Evolutionary conservation across 2,797 vertebrate genomes (phyloP), one percentile per base, ranked within the genome.

Genomic region (Lateolabrax maculatus): DNA sequence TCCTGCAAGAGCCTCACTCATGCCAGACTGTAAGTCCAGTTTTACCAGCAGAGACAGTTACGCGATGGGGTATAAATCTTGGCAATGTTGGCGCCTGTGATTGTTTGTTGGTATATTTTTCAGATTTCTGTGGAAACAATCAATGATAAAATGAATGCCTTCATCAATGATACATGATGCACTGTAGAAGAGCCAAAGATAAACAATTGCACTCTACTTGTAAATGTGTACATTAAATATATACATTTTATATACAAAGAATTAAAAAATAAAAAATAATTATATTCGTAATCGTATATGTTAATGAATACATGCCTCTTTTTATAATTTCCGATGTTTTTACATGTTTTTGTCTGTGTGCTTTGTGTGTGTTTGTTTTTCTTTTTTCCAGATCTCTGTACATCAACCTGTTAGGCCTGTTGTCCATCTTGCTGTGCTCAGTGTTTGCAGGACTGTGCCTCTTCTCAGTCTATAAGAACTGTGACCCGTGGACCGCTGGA

Each of bases 1-100:
- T 95, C 98, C 64, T 99, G 98, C 94, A 98, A 97, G 94, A 97
- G 37, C 84, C 91, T 96, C 89, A 93, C 94, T 63, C 97, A 99
- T 0, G 98, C 98, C 76, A 97, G 96, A 96, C 13, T 97, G 98
- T 99, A 93, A 98, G 98, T 91, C 16, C 18, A 36, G 9, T 44
- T 70, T 27, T 49, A 72, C 0, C 1, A 4, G 27, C 2, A 18
- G 7, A 49, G 0, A 9, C 3, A 23, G 56, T 73, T 51, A 29
- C 19, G 4, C 6, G 9, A 67, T 0, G 13, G 9, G n/a, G 0
- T 39, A 36, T 15, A 39, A 11, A 31, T 37, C 41, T 15, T 46
- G 21, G 16, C 16, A 43, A 34, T 9, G 34, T 13, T 48, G 31
- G 9, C 60, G 34, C 9, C 21, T 76, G 44, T 68, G 6, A 43